Percentiles rank a stretch among this genome's conserved stretches.
These are phyloP conservation scores for Drosophila seclusa DNA, from an alignment of 2,888 invertebrate genomes.

Conservation along the genomic window DNA sequence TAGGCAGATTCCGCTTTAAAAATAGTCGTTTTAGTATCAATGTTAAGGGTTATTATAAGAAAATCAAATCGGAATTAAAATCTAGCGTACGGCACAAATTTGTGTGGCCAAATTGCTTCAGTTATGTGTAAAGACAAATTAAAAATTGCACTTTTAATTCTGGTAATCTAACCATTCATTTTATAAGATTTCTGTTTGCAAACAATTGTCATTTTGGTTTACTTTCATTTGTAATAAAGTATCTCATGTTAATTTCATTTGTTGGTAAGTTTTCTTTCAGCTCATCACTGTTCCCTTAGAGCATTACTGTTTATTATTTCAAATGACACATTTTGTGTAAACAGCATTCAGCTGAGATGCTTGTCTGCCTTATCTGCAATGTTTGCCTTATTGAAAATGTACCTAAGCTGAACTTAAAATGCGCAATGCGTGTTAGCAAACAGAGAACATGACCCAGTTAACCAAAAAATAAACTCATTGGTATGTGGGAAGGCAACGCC, in stretches of 20 bases:
- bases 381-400: conserved; percentile 36
- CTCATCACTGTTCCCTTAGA: neutral
- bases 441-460: conserved; percentile 37
- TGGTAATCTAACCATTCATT: neutral
- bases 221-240: neutral
- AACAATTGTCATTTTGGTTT: neutral
- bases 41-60: neutral
- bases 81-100: neutral
- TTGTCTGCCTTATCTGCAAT: conserved; percentile 10
- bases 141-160: neutral
- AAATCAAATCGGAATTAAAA: neutral
- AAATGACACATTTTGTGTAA: conserved; percentile 27
- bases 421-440: conserved; percentile 53
- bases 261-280: neutral
- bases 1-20: neutral
- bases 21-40: neutral
- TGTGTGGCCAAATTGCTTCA: neutral
- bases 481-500: conserved; percentile 56
- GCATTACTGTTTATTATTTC: conserved; percentile 22
- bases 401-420: conserved; percentile 66
- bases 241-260: neutral
- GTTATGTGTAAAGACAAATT: neutral
- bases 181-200: neutral
- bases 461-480: conserved; percentile 52
- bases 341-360: conserved; percentile 4